These are phyloP conservation scores for Neodon shergylaensis DNA, from an alignment of 2,113 vertebrate genomes.

Conservation along the genomic window DNA sequence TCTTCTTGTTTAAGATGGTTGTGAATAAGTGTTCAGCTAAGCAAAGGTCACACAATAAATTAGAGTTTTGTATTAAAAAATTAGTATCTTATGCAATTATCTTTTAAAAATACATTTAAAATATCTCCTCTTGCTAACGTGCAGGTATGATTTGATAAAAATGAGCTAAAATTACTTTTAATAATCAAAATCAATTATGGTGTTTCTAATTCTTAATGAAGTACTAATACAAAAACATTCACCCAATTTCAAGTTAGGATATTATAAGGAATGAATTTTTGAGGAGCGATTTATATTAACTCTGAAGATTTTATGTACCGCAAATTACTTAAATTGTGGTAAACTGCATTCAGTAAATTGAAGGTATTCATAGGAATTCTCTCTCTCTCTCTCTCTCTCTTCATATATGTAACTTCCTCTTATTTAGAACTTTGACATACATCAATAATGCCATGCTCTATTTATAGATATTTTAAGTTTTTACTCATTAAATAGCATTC, in stretches of 20 bases:
- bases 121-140: not conserved
- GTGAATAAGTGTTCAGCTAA: fast-evolving
- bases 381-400: not conserved
- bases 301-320: not conserved
- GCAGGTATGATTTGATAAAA: not conserved
- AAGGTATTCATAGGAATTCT: not conserved
- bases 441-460: not conserved
- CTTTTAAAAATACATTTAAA: not conserved
- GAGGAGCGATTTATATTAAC: not conserved
- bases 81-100: not conserved
- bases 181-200: not conserved
- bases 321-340: not conserved
- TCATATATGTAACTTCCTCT: not conserved
- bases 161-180: not conserved
- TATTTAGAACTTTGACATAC: not conserved
- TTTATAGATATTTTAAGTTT: not conserved
- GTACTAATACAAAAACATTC: not conserved
- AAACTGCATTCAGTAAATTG: not conserved
- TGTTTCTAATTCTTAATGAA: not conserved
- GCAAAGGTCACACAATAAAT: not conserved
- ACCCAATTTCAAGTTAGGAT: not conserved
- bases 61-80: not conserved
- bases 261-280: not conserved
- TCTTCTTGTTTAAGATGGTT: not conserved
- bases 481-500: not conserved